Percentiles rank a stretch among this genome's conserved stretches.
Conservation (phyloP, 2,888 invertebrate species). For the Sylvicola cinctus region DNA sequence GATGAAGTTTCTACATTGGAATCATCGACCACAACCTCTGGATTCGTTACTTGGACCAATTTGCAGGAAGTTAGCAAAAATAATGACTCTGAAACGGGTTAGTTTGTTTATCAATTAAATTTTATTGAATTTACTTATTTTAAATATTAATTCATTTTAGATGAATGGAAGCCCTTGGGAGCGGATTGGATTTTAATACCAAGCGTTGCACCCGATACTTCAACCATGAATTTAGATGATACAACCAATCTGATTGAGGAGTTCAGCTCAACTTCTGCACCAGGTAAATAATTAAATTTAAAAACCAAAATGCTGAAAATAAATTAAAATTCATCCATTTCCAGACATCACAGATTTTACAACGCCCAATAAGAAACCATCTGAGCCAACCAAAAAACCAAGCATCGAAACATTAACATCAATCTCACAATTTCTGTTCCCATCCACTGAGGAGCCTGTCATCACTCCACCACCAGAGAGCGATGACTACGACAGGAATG, state of each 20-base stretch:
- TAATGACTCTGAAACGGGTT: background rate
- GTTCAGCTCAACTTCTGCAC: no score
- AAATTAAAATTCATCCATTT: no score
- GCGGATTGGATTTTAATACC: constrained; percentile 20
- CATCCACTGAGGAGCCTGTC: background rate
- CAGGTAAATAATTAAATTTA: no score
- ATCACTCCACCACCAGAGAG: no score
- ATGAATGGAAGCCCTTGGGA: constrained; percentile 11
- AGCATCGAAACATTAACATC: background rate
- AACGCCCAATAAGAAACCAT: constrained; percentile 1
- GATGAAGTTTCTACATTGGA: no score
- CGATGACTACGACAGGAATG: background rate
- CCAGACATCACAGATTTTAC: background rate
- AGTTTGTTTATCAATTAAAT: background rate
- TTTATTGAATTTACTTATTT: no score
- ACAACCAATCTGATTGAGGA: no score
- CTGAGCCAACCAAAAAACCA: background rate
- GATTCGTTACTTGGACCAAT: constrained; percentile 33
- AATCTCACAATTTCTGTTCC: background rate
- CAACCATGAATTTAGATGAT: no score
- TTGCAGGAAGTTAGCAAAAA: constrained; percentile 19
- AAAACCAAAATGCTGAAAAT: no score
- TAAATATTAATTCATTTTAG: constrained; percentile 9
- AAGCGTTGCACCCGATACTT: constrained; percentile 14
- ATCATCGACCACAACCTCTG: constrained; percentile 18